Conservation (phyloP, 2,797 vertebrate genomes). For the Cynopterus sphinx region DNA sequence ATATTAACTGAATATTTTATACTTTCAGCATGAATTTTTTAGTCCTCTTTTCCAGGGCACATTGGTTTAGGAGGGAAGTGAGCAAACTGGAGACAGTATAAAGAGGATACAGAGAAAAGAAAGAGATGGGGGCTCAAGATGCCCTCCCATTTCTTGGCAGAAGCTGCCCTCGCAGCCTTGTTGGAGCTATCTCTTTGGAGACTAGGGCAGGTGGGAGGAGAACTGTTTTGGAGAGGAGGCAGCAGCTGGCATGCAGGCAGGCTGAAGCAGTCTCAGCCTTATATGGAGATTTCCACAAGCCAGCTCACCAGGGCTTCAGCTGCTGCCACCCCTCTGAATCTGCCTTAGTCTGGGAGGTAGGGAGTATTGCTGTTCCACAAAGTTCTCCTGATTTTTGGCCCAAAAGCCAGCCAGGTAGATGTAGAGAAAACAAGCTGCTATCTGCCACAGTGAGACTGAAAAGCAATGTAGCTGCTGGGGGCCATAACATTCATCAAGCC, state of each 20-base stretch:
- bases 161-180: background rate
- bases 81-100: background rate
- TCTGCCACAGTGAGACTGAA: background rate
- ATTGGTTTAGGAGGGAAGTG: background rate
- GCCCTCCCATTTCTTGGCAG: background rate
- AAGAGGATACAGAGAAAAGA: background rate
- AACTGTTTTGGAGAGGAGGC: background rate
- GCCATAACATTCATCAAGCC: background rate
- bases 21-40: background rate
- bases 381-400: conserved; percentile 56
- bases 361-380: conserved; percentile 50
- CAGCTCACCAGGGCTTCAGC: conserved; percentile 69
- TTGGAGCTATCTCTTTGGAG: background rate
- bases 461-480: background rate
- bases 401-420: background rate
- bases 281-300: conserved; percentile 76
- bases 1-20: background rate
- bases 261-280: conserved; percentile 72
- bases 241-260: background rate
- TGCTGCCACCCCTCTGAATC: conserved; percentile 74
- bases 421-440: background rate
- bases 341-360: conserved; percentile 59
- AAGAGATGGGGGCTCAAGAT: background rate
- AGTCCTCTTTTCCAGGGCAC: background rate
- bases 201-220: background rate